Conservation (phyloP, 2,888 invertebrate species). For the Eledone cirrhosa region DNA sequence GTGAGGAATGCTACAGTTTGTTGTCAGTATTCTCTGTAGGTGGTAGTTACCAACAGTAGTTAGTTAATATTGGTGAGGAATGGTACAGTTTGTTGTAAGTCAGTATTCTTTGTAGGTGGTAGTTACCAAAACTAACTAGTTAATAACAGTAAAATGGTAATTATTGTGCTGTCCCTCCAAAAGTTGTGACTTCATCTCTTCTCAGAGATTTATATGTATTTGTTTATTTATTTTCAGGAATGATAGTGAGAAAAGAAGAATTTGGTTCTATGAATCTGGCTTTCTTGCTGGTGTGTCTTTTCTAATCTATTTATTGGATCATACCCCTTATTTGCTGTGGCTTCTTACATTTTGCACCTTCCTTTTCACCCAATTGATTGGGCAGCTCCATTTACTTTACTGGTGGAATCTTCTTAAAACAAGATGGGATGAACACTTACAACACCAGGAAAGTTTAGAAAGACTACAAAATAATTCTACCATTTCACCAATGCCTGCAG, state of each 20-base stretch:
- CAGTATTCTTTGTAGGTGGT: no score
- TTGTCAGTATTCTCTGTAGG: no score
- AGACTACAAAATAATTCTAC: slow-evolving; percentile 26
- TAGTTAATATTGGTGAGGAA: no score
- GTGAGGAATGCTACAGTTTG: no score
- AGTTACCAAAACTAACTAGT: no score
- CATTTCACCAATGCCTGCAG: not conserved
- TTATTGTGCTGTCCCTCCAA: no score
- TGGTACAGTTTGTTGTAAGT: no score
- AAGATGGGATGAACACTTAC: slow-evolving; percentile 62
- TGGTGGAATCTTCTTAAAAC: slow-evolving; percentile 47
- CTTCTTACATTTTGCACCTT: slow-evolving; percentile 50
- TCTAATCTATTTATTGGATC: slow-evolving; percentile 53
- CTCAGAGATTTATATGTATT: not conserved
- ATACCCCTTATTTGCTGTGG: slow-evolving; percentile 54
- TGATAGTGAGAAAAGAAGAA: slow-evolving; percentile 53
- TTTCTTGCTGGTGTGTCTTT: slow-evolving; percentile 44
- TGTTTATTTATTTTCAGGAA: slow-evolving; percentile 44
- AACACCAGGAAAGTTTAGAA: slow-evolving; percentile 59
- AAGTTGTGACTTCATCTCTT: not conserved
- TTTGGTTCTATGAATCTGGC: slow-evolving; percentile 59
- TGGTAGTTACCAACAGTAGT: no score
- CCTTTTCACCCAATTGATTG: slow-evolving; percentile 53
- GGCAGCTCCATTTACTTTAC: slow-evolving; percentile 47
- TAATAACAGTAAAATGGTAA: no score